phyloP scores from a whole-genome alignment of 2,797 vertebrate genomes.

The Sus cebifrons region DNA sequence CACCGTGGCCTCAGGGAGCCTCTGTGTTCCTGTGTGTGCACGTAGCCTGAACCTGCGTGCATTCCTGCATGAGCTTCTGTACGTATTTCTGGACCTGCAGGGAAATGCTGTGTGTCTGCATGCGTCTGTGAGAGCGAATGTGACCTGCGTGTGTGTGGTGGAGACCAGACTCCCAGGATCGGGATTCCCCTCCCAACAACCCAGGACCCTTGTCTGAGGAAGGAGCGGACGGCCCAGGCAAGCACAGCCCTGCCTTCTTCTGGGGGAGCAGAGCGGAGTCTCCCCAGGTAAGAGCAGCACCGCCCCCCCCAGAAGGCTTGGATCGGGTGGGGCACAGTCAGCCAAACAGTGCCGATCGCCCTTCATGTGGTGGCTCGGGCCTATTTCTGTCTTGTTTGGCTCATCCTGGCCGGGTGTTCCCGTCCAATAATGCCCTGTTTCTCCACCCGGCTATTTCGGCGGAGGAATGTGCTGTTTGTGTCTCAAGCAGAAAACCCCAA shows the following conservation, averaged over 20 bases:
- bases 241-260: constrained; percentile 77
- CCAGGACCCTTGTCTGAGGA: not conserved
- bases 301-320: not conserved
- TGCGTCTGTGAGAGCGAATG: not conserved
- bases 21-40: not conserved
- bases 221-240: constrained; percentile 54
- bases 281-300: constrained; percentile 31
- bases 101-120: not conserved
- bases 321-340: not conserved
- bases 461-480: constrained; percentile 93
- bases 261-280: constrained; percentile 66
- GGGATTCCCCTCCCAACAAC: no score
- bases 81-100: not conserved
- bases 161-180: no score
- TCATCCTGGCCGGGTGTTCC: constrained; percentile 88
- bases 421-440: constrained; percentile 89
- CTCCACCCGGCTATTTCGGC: constrained; percentile 93
- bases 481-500: constrained; percentile 92
- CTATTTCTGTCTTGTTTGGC: constrained; percentile 95
- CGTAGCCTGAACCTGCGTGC: rapidly evolving
- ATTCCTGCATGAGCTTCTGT: rapidly evolving
- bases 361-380: constrained; percentile 92
- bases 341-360: not conserved
- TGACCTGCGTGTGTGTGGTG: not conserved
- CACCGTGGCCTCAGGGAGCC: rapidly evolving